Evolutionary conservation across 2,888 invertebrate genomes (phyloP).

Genomic region (Creontiades dilutus): DNA sequence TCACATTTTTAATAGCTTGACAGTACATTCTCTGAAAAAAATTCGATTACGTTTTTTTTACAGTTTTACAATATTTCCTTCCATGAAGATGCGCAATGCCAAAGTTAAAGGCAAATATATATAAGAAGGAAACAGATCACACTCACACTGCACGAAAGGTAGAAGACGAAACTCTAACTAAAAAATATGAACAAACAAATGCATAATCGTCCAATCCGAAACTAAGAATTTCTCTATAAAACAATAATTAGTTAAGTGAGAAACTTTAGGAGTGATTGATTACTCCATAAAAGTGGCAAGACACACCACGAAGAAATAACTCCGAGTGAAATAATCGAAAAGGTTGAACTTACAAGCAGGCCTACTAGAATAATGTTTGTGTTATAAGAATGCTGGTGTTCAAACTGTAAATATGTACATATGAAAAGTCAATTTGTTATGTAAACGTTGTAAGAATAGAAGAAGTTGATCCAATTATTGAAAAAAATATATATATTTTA

Average conservation of each 20-base stretch:
- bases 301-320: neutral
- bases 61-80: neutral
- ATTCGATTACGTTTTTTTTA: neutral
- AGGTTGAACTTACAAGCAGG: conserved; percentile 59
- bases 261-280: neutral
- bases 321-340: conserved; percentile 48
- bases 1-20: conserved; percentile 8
- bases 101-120: neutral
- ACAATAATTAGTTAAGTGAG: conserved; percentile 67
- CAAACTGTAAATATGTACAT: conserved; percentile 74
- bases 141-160: neutral
- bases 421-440: conserved; percentile 74
- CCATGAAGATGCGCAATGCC: neutral
- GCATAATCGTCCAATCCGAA: conserved; percentile 45
- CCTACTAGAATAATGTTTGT: conserved; percentile 71
- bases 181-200: conserved; percentile 32
- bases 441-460: conserved; percentile 65
- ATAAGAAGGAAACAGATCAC: neutral
- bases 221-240: conserved; percentile 31
- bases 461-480: conserved; percentile 71
- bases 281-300: neutral
- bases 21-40: neutral
- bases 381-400: conserved; percentile 69
- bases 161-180: neutral
- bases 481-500: conserved; percentile 69